These are phyloP conservation scores for Perithous albicinctus DNA, from an alignment of 2,888 invertebrate genomes.

Conservation along the genomic window DNA sequence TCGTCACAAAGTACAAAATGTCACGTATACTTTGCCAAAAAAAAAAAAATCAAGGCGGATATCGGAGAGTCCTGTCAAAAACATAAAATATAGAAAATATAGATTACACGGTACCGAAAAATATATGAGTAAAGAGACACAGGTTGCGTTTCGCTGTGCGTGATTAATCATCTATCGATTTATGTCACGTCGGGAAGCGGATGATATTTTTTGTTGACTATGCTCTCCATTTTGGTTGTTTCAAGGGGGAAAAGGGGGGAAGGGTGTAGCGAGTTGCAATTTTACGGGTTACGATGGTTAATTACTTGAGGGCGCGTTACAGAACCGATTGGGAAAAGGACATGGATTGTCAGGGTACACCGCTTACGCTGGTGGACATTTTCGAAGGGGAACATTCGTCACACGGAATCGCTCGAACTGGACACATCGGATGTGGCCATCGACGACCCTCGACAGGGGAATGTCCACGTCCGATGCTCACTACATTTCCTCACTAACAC, in stretches of 20 bases:
- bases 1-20: too few species aligned
- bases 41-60: background rate
- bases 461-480: constrained; percentile 47
- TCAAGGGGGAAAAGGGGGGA: too few species aligned
- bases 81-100: constrained; percentile 39
- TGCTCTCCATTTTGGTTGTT: background rate
- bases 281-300: constrained; percentile 60
- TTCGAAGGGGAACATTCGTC: constrained; percentile 63
- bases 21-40: too few species aligned
- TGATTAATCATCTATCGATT: constrained; percentile 63
- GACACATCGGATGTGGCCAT: constrained; percentile 51
- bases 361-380: constrained; percentile 34
- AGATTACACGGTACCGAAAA: constrained; percentile 44
- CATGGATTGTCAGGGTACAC: constrained; percentile 2
- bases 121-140: constrained; percentile 35
- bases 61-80: constrained; percentile 37
- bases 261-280: constrained; percentile 20
- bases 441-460: constrained; percentile 54
- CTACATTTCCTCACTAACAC: constrained; percentile 42
- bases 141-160: constrained; percentile 6
- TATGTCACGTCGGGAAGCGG: constrained; percentile 55
- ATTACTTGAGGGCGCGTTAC: constrained; percentile 57
- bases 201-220: constrained; percentile 38
- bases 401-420: constrained; percentile 56
- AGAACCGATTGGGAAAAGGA: constrained; percentile 6